Percentiles rank a stretch among this genome's conserved stretches.
Evolutionary conservation across 2,888 invertebrate species (phyloP).

Genomic region (Ichneumoninae sp.): DNA sequence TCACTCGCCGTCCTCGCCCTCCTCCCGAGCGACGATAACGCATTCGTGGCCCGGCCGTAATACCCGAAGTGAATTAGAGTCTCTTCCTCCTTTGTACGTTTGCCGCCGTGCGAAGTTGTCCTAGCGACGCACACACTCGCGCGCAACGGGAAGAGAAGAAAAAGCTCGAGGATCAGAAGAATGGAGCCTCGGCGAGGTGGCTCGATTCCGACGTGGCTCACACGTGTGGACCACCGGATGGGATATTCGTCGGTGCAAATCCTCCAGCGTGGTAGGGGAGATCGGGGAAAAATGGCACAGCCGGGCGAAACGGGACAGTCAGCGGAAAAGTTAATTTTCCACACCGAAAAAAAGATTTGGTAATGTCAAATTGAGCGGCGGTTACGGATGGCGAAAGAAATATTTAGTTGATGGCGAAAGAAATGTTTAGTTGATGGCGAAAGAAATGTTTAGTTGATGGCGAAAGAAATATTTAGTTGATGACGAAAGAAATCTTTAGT

Average conservation of each 20-base stretch:
- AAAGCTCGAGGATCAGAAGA: conserved; percentile 36
- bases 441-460: too few species aligned
- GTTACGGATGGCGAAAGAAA: too few species aligned
- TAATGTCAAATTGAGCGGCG: too few species aligned
- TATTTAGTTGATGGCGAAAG: too few species aligned
- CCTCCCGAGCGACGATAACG: conserved; percentile 22
- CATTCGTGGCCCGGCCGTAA: neutral
- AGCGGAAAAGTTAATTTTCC: too few species aligned
- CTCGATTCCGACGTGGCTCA: conserved; percentile 15
- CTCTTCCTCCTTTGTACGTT: conserved; percentile 2
- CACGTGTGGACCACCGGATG: conserved; percentile 20
- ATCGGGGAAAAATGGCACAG: too few species aligned
- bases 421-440: too few species aligned
- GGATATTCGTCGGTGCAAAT: conserved; percentile 39
- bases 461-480: too few species aligned
- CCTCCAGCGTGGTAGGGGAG: neutral
- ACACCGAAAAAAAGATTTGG: too few species aligned
- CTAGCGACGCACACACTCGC: neutral
- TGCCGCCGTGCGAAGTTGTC: neutral
- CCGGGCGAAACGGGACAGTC: too few species aligned
- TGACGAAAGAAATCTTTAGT: too few species aligned
- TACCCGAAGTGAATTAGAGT: conserved; percentile 38
- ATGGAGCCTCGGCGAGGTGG: conserved; percentile 28
- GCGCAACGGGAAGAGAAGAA: conserved; percentile 15
- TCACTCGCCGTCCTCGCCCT: neutral